Evolutionary conservation across 1,140 invertebrate genomes (phyloP).

Genomic region (Neuroterus valhalla): DNA sequence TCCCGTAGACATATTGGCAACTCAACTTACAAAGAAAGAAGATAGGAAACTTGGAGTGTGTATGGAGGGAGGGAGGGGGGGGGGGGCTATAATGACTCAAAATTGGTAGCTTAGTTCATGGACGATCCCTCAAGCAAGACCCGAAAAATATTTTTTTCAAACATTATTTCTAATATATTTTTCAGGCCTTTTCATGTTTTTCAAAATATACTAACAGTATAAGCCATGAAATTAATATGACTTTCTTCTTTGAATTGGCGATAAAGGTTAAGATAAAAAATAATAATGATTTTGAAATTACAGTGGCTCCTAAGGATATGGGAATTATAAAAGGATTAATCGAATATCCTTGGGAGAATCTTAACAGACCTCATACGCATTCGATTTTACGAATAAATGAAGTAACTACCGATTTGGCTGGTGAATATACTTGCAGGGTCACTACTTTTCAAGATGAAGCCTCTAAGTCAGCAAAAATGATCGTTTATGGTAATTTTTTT

Average conservation of each 20-base stretch:
- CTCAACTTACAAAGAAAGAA: too few relatives aligned
- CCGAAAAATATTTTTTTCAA: too few relatives aligned
- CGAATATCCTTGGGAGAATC: slow-evolving; percentile 78
- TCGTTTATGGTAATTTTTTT: slow-evolving; percentile 80
- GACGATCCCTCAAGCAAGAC: too few relatives aligned
- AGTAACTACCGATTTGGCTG: slow-evolving; percentile 82
- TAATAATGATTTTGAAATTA: slow-evolving; percentile 1
- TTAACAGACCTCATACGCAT: slow-evolving; percentile 76
- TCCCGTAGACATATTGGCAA: too few relatives aligned
- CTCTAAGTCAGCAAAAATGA: slow-evolving; percentile 80
- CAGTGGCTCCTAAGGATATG: slow-evolving; percentile 75
- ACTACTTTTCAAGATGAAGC: slow-evolving; percentile 82
- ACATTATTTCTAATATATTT: background rate
- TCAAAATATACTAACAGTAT: too few relatives aligned
- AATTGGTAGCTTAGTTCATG: too few relatives aligned
- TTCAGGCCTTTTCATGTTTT: too few relatives aligned
- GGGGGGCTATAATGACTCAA: too few relatives aligned
- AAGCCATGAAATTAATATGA: too few relatives aligned
- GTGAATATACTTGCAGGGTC: slow-evolving; percentile 84
- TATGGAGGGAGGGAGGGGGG: too few relatives aligned
- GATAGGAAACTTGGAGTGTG: too few relatives aligned
- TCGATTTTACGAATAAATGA: slow-evolving; percentile 81
- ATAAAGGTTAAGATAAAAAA: background rate
- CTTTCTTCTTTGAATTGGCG: too few relatives aligned
- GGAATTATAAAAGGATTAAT: slow-evolving; percentile 80